Base-by-base conservation (phyloP, 2,888 invertebrate species). In the Cyaniris semiargus region DNA sequence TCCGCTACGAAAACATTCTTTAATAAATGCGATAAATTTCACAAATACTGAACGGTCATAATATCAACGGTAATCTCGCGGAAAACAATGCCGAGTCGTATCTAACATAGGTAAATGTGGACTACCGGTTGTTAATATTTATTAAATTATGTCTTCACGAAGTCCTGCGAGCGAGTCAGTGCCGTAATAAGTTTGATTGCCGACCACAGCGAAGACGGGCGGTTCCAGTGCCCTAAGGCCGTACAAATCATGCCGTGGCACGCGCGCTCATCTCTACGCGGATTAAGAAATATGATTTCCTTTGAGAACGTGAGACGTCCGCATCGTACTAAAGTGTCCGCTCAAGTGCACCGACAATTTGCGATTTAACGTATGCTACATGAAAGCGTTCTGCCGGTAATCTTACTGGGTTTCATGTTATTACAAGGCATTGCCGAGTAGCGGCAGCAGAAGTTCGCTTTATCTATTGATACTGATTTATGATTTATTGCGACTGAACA, bases 341-440 rank as follows among this genome's bases (percentile, higher is more conserved):
- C 85, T 87, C 85, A 85, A 86, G 85, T 80, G 85, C 88, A 88
- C 89, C 87, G 84, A 85, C 91, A 90, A 91, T 93, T 92, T 92
- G 87, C 90, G 87, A 91, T 92, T 93, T 92, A 91, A 86, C 88
- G 88, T 85, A 86, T 84, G 83, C 81, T 80, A 87, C 86, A 86
- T 88, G 87, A 88, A 89, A 85, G 87, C 85, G 86, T 81, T 82
- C 83, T 81, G 87, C 89, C 89, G 85, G 86, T 86, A 88, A 91
- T 90, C 89, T 89, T 84, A 86, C 83, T 84, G 85, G 88, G 88
- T 90, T 89, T 88, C 88, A 86, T 89, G 86, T 89, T 89, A 91
- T 92, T 90, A 90, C 86, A 82, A 79, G 80, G 78, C 80, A 71
- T 78, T 80, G 83, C 83, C 82, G 83, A 76, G 89, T 87, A 92